These are phyloP conservation scores for Candoia aspera DNA, from an alignment of 2,113 vertebrate genomes.

Conservation along the genomic window DNA sequence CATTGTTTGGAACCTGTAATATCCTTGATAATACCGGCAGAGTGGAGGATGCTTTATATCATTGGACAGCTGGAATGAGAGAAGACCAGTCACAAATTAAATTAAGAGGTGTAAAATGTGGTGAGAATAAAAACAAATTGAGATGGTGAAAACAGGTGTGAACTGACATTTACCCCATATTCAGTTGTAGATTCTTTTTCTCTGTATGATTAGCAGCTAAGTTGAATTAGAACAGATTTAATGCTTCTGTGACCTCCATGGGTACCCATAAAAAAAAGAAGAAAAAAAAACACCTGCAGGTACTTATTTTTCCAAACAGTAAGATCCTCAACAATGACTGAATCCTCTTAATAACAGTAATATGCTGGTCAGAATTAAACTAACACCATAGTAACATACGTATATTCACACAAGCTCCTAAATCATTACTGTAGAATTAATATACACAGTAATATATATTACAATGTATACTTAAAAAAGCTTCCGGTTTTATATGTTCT, in stretches of 20 bases:
- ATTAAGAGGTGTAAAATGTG: slow-evolving; percentile 74
- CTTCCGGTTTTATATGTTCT: background rate
- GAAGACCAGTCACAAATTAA: slow-evolving; percentile 71
- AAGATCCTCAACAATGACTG: slow-evolving; percentile 27
- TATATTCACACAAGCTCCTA: background rate
- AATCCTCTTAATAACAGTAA: background rate
- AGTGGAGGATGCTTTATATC: slow-evolving; percentile 61
- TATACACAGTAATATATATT: background rate
- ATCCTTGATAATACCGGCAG: slow-evolving; percentile 66
- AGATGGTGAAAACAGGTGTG: slow-evolving; percentile 87
- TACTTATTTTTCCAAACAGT: slow-evolving; percentile 42
- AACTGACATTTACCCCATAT: slow-evolving; percentile 66
- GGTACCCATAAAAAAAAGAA: slow-evolving; percentile 50
- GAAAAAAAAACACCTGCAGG: slow-evolving; percentile 69
- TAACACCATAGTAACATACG: background rate
- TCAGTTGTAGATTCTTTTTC: slow-evolving; percentile 69
- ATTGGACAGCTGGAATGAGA: slow-evolving; percentile 71
- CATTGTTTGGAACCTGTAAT: slow-evolving; percentile 57
- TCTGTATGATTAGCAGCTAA: slow-evolving; percentile 69
- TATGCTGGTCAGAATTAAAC: slow-evolving; percentile 7
- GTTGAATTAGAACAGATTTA: slow-evolving; percentile 71
- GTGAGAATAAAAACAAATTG: slow-evolving; percentile 77
- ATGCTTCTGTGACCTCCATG: slow-evolving; percentile 68
- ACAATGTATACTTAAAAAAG: background rate
- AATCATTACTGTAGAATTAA: background rate